Percentiles rank a stretch among this genome's conserved stretches.
phyloP scores from a whole-genome alignment of 2,888 invertebrate genomes.

The Parnassius smintheus region DNA sequence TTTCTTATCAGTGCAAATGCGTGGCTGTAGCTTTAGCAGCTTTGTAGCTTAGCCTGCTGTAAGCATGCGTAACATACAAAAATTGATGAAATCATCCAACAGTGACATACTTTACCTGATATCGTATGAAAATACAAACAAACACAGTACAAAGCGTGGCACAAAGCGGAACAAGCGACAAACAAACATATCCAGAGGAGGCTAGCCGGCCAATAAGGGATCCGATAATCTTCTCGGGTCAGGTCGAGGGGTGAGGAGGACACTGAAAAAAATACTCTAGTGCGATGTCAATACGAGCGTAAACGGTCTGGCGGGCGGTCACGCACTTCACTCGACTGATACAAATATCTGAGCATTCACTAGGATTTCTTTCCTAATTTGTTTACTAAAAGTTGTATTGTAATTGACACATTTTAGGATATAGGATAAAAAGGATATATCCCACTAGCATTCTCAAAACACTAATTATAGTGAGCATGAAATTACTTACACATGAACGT shows the following conservation, averaged over 20 bases:
- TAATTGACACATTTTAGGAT: slow-evolving; percentile 27
- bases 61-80: slow-evolving; percentile 15
- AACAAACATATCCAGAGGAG: slow-evolving; percentile 80
- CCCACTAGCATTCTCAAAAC: slow-evolving; percentile 79
- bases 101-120: slow-evolving; percentile 35
- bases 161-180: slow-evolving; percentile 68
- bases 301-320: slow-evolving; percentile 67
- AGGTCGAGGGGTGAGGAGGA: slow-evolving; percentile 82
- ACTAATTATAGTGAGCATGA: slow-evolving; percentile 76
- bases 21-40: slow-evolving; percentile 1
- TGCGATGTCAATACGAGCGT: slow-evolving; percentile 77
- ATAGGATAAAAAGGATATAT: slow-evolving; percentile 54
- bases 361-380: slow-evolving; percentile 12
- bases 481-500: slow-evolving; percentile 60
- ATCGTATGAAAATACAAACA: slow-evolving; percentile 35
- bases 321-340: slow-evolving; percentile 31
- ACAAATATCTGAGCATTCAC: slow-evolving; percentile 25
- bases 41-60: slow-evolving; percentile 13
- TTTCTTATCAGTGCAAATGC: slow-evolving; percentile 10
- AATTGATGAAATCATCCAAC: slow-evolving; percentile 1
- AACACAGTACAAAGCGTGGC: slow-evolving; percentile 60
- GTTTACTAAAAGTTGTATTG: slow-evolving; percentile 14
- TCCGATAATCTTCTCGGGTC: slow-evolving; percentile 74
- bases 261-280: slow-evolving; percentile 82
- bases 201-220: slow-evolving; percentile 77